Evolutionary conservation across 2,113 vertebrate species (phyloP), one percentile per base, ranked within the genome.

Genomic region (Toxostoma redivivum): DNA sequence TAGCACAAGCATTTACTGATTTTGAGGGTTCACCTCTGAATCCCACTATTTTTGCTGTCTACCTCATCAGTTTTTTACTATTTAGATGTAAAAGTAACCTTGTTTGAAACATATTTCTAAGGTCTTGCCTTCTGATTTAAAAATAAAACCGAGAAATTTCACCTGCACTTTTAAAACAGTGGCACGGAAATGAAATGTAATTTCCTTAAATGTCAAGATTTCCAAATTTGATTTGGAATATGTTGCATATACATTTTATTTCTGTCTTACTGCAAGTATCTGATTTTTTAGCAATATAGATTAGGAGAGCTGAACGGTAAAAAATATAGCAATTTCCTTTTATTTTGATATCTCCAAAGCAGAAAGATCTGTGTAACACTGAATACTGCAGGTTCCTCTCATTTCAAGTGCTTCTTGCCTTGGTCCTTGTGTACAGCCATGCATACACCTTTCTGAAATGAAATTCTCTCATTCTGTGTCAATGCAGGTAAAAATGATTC

Each of bases 191-290:
- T 84, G 48, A 95, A 94, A 94, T 57, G 45, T 9, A 93, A 92
- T 94, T 93, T 95, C 53, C 65, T 81, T 95, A 92, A 95, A 95
- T 95, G 91, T 95, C 94, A 92, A 80, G 93, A 87, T 94, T 95
- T 95, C 58, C 25, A 91, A 91, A 69, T 81, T 44, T 91, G 78
- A 89, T 91, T 95, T 9, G 61, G 35, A 92, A 38, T 81, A 78
- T 53, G n/a, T 61, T 54, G 31, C 65, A 81, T 22, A 58, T 53
- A 50, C 1, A 0, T 81, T 91, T 94, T 85, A 35, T 84, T 96
- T 94, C 81, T 89, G 33, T 76, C 57, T 79, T 87, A 57, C 21
- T 4, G 7, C 23, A 90, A 11, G 61, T 79, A 35, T 80, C 40
- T 92, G 61, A 92, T 85, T 94, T 86, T 81, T 82, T 90, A 82